Evolutionary conservation across 2,797 vertebrate species (phyloP).

Genomic region (Momotus momota): DNA sequence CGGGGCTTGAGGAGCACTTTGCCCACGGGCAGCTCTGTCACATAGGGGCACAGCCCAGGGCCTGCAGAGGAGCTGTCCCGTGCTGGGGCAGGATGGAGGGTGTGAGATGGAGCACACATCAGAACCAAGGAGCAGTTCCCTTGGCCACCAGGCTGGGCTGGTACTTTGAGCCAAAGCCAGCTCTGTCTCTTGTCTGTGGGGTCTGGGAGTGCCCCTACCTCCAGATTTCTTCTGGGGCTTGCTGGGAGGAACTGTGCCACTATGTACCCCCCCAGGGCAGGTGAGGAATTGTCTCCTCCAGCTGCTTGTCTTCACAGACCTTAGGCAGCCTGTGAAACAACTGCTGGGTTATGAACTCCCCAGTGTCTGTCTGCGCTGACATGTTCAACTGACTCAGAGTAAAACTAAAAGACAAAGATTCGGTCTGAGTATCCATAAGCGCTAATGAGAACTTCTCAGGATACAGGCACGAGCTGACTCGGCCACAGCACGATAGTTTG

Average conservation of each 20-base stretch:
- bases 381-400: too few species aligned
- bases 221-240: not conserved
- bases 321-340: fast-evolving
- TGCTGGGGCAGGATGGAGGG: fast-evolving
- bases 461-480: not conserved
- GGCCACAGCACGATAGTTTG: not conserved
- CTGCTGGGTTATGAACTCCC: not conserved
- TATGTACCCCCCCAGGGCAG: fast-evolving
- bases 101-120: fast-evolving
- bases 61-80: fast-evolving
- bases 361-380: not conserved
- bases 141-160: fast-evolving
- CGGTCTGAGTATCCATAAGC: not conserved
- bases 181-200: fast-evolving
- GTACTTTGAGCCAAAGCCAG: not conserved
- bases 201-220: fast-evolving
- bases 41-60: not conserved
- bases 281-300: not conserved
- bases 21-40: fast-evolving
- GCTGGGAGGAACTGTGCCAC: fast-evolving
- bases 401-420: not conserved
- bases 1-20: not conserved
- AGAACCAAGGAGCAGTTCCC: fast-evolving
- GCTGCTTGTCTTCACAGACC: not conserved
- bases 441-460: not conserved